Base-by-base conservation (phyloP, 2,113 vertebrate species). In the Laterallus jamaicensis region DNA sequence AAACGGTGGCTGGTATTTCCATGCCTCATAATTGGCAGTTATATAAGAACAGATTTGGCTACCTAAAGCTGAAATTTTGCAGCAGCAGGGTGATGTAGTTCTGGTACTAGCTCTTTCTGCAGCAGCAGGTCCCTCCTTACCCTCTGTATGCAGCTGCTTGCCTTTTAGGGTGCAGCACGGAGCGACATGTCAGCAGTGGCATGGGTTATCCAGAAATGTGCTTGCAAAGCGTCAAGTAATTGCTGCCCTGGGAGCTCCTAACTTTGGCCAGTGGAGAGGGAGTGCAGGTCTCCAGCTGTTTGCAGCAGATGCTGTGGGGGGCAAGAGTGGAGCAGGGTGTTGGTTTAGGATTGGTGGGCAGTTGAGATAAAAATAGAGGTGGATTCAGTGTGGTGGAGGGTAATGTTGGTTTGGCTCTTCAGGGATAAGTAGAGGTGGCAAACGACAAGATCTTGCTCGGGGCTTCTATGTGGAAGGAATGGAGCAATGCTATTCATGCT, bases 271-370 rank as follows among this genome's bases (percentile, higher is more conserved):
- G 15, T 1, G 3, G 26, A 49, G 20, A 37, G 6, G 16, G 28
- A 54, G 10, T 0, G 0, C 28, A n/a, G 10, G 6, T 16, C 70
- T 44, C 0, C 0, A 67, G 62, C 37, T 81, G 15, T 40, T 47
- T 68, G 67, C 12, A 40, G 40, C 7, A 19, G 25, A 22, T 17
- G 12, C 17, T 74, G 11, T 0, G 2, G 22, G 10, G 11, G 28
- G 3, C 7, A 70, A 67, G 39, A 16, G 5, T 26, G 3, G 47
- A 28, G 8, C 24, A 10, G 14, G 12, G 5, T 54, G 25, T 42
- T 37, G 10, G 2, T 71, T 68, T 79, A 75, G 18, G 5, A 4
- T 2, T 76, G 10, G 11, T 32, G 35, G 7, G 42, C 0, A 2
- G 35, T 18, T 66, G 70, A 66, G 32, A 10, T 10, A 58, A 66